Evolutionary conservation across 2,113 vertebrate genomes (phyloP).

Genomic region (Dipodomys spectabilis): DNA sequence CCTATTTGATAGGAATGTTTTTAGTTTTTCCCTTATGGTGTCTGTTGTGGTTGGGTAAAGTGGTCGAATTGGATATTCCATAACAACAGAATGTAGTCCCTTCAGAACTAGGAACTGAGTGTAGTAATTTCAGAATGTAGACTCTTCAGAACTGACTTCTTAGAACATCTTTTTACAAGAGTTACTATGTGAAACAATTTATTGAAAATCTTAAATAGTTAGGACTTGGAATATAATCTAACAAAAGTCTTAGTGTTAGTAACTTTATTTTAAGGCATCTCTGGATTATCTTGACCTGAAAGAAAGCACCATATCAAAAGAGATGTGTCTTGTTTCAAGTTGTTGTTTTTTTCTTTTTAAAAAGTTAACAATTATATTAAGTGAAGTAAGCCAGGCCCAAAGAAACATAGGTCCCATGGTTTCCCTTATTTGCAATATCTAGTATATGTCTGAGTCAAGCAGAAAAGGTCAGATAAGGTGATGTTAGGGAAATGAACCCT

Average conservation of each 20-base stretch:
- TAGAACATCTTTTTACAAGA: background rate
- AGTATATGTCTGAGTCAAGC: too few species aligned
- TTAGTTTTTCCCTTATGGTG: background rate
- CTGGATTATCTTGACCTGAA: background rate
- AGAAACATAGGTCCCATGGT: too few species aligned
- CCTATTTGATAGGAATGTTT: background rate
- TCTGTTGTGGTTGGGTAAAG: background rate
- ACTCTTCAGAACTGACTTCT: background rate
- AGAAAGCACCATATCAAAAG: constrained; percentile 20
- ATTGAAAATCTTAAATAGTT: background rate
- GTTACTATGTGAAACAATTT: background rate
- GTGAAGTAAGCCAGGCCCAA: too few species aligned
- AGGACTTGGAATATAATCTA: background rate
- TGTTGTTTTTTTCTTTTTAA: background rate
- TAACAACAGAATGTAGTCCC: background rate
- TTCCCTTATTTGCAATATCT: too few species aligned
- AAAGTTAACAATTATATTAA: too few species aligned
- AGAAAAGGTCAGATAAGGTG: too few species aligned
- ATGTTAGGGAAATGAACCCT: too few species aligned
- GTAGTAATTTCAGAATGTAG: too few species aligned
- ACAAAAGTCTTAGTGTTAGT: background rate
- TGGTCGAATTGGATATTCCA: background rate
- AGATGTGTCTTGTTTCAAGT: background rate
- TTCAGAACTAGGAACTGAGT: too few species aligned
- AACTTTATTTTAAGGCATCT: background rate